phyloP scores from a whole-genome alignment of 2,113 vertebrate genomes.

The Sander vitreus region DNA sequence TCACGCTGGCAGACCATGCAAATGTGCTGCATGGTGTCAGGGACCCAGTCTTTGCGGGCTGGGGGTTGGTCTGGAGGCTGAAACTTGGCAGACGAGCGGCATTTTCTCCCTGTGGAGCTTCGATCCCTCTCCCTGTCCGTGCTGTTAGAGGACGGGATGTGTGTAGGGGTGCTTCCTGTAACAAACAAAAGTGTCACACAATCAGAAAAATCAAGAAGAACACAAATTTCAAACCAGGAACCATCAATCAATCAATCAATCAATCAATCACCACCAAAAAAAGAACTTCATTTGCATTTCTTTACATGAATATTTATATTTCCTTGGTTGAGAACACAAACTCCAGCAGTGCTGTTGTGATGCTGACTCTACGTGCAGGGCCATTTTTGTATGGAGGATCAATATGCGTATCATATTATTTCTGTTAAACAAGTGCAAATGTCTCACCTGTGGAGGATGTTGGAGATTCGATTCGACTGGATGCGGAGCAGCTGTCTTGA shows the following conservation, averaged over 20 bases:
- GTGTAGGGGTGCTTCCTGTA: slow-evolving; percentile 80
- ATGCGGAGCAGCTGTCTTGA: slow-evolving; percentile 79
- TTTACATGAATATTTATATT: neutral
- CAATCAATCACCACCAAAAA: too few species aligned
- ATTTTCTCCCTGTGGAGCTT: slow-evolving; percentile 73
- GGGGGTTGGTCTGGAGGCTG: slow-evolving; percentile 92
- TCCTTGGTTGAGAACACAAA: neutral
- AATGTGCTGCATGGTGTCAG: slow-evolving; percentile 87
- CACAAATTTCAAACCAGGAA: neutral
- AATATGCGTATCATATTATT: neutral
- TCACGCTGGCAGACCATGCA: slow-evolving; percentile 97
- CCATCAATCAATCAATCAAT: neutral
- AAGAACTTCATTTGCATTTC: neutral
- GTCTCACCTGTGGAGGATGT: slow-evolving; percentile 84
- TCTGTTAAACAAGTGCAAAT: neutral
- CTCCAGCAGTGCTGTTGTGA: neutral
- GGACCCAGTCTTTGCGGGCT: slow-evolving; percentile 92
- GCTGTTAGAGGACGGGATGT: slow-evolving; percentile 68
- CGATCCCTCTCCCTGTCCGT: slow-evolving; percentile 81
- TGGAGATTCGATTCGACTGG: slow-evolving; percentile 80
- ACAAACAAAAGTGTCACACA: neutral
- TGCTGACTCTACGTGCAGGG: neutral
- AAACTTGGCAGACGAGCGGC: slow-evolving; percentile 84
- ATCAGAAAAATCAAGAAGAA: neutral
- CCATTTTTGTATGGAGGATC: neutral